Percentiles rank a stretch among this genome's conserved stretches.
phyloP scores from a whole-genome alignment of 2,797 vertebrate species.

The Champsocephalus gunnari region DNA sequence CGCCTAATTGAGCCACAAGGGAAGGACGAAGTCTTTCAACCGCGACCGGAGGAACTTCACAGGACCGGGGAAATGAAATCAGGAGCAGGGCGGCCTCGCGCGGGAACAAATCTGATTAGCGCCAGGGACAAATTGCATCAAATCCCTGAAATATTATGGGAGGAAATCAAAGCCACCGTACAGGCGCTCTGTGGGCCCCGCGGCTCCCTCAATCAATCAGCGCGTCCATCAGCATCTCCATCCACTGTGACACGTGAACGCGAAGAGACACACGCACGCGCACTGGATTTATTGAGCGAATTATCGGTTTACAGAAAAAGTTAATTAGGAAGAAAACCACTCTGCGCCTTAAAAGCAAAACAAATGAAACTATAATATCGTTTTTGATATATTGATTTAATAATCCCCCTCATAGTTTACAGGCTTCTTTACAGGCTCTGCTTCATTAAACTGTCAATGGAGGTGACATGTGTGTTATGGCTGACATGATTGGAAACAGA shows the following conservation, averaged over 20 bases:
- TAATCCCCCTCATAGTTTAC: constrained; percentile 11
- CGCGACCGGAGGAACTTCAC: constrained; percentile 82
- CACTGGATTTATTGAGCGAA: constrained; percentile 6
- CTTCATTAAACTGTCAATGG: constrained; percentile 80
- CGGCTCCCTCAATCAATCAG: constrained; percentile 64
- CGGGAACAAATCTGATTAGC: constrained; percentile 85
- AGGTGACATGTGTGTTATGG: constrained; percentile 79
- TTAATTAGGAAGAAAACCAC: background rate
- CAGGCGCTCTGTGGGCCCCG: constrained; percentile 66
- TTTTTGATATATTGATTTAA: background rate
- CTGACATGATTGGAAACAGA: constrained; percentile 81
- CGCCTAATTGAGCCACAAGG: constrained; percentile 96
- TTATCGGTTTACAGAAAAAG: background rate
- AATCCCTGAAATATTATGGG: constrained; percentile 77
- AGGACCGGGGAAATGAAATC: constrained; percentile 75
- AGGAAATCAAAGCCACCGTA: constrained; percentile 79
- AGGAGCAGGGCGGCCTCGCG: constrained; percentile 65
- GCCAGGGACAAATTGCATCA: constrained; percentile 84
- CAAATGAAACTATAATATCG: background rate
- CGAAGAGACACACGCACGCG: constrained; percentile 12
- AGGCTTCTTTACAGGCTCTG: constrained; percentile 53
- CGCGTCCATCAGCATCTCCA: constrained; percentile 45
- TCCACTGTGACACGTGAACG: constrained; percentile 22
- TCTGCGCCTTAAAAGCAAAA: background rate
- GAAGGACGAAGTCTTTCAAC: constrained; percentile 85